A percentile compares a stretch with the other conserved stretches of the same genome.
Conservation (phyloP, 1,140 invertebrate genomes). For the Ceratina calcarata region DNA sequence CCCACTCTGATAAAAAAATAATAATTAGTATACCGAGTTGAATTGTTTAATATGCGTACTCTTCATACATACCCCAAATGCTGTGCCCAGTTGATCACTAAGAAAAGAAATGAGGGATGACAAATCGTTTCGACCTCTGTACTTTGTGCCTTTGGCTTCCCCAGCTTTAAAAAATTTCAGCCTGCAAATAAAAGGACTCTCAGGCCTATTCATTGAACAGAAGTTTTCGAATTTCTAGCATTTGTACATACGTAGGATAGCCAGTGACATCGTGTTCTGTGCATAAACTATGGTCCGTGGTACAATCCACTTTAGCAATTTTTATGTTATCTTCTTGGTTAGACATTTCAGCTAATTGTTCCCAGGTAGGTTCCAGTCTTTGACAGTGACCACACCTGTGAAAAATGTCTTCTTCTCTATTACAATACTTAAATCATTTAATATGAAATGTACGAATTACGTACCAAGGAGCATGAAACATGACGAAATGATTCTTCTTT, state of each 20-base stretch:
- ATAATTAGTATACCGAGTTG: constrained; percentile 2
- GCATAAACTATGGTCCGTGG: constrained; percentile 85
- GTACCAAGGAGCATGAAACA: constrained; percentile 90
- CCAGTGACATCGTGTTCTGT: constrained; percentile 88
- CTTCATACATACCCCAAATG: constrained; percentile 67
- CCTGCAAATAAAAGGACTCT: constrained; percentile 69
- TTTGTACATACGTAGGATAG: constrained; percentile 82
- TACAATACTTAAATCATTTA: too few relatives aligned
- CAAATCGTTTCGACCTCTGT: constrained; percentile 86
- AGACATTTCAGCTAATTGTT: constrained; percentile 86
- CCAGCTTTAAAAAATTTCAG: constrained; percentile 88
- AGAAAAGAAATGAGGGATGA: constrained; percentile 87
- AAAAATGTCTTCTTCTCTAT: neutral
- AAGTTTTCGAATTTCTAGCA: constrained; percentile 1
- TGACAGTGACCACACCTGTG: constrained; percentile 88
- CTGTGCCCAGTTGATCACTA: constrained; percentile 84
- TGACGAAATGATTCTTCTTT: constrained; percentile 87
- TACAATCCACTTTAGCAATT: constrained; percentile 90
- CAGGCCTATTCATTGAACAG: neutral
- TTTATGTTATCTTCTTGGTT: constrained; percentile 84
- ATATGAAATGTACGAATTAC: constrained; percentile 29
- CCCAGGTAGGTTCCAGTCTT: constrained; percentile 86
- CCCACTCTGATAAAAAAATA: constrained; percentile 61
- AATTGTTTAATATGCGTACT: neutral
- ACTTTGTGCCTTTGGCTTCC: constrained; percentile 83